These are phyloP conservation scores for Aythya baeri DNA, from an alignment of 2,113 vertebrate genomes.

Conservation along the genomic window DNA sequence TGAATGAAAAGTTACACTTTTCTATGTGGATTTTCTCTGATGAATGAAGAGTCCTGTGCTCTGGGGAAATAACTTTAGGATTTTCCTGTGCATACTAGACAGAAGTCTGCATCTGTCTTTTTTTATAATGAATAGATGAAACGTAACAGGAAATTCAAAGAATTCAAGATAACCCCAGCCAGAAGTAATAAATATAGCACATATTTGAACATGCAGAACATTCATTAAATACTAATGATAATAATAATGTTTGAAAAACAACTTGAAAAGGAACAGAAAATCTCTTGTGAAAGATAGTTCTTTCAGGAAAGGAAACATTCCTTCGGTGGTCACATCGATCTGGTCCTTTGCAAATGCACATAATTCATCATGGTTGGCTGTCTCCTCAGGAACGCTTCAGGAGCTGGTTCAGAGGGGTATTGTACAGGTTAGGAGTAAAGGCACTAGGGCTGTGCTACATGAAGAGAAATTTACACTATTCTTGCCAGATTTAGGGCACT, in stretches of 20 bases:
- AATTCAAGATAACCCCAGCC: not conserved
- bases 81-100: not conserved
- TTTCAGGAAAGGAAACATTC: constrained; percentile 41
- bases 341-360: not conserved
- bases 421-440: not conserved
- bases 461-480: not conserved
- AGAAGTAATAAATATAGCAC: not conserved
- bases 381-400: not conserved
- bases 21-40: not conserved
- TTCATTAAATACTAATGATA: constrained; percentile 12
- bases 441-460: not conserved
- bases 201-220: not conserved
- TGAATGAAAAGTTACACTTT: not conserved
- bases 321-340: constrained; percentile 20
- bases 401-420: not conserved
- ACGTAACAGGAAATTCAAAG: constrained; percentile 2
- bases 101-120: not conserved
- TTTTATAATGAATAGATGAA: not conserved
- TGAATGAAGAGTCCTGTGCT: not conserved
- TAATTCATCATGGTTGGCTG: not conserved
- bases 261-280: constrained; percentile 27
- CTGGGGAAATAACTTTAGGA: constrained; percentile 12
- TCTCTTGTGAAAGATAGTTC: constrained; percentile 16
- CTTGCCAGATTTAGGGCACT: not conserved
- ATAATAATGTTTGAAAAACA: constrained; percentile 18